Conservation (phyloP, 2,113 vertebrate genomes). For the Eurypyga helias region DNA sequence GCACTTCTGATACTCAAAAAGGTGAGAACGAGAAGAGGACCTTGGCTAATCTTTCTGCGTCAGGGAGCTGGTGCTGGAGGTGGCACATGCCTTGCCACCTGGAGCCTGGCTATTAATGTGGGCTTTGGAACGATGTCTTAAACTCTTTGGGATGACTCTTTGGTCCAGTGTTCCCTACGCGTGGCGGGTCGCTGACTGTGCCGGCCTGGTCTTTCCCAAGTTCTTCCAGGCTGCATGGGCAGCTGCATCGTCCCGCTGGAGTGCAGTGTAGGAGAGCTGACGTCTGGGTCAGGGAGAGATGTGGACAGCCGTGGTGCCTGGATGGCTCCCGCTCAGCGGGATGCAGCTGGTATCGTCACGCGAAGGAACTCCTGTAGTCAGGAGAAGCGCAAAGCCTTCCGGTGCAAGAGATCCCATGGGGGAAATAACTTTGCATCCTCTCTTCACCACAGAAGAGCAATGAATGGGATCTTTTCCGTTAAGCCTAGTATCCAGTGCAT, state of each 20-base stretch:
- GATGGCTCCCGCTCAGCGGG: neutral
- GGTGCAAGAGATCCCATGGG: neutral
- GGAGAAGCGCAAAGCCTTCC: neutral
- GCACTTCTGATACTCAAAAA: neutral
- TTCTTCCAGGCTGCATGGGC: neutral
- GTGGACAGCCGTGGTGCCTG: neutral
- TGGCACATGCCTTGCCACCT: neutral
- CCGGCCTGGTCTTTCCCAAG: neutral
- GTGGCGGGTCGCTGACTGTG: rapidly evolving
- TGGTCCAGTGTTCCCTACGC: neutral
- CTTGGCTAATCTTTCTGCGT: neutral
- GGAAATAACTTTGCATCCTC: neutral
- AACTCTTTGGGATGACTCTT: neutral
- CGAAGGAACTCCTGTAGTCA: neutral
- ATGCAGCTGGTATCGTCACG: neutral
- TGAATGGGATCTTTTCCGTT: neutral
- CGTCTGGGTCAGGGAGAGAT: neutral
- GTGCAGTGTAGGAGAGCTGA: neutral
- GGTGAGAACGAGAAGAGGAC: neutral
- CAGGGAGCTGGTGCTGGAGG: neutral
- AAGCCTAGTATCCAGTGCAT: neutral
- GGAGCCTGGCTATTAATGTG: neutral
- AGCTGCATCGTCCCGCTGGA: neutral
- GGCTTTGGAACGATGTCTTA: neutral
- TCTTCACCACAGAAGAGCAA: neutral